Evolutionary conservation across 2,797 vertebrate species (phyloP), one percentile per base, ranked within the genome.

Genomic region (Leucoraja ocellata): DNA sequence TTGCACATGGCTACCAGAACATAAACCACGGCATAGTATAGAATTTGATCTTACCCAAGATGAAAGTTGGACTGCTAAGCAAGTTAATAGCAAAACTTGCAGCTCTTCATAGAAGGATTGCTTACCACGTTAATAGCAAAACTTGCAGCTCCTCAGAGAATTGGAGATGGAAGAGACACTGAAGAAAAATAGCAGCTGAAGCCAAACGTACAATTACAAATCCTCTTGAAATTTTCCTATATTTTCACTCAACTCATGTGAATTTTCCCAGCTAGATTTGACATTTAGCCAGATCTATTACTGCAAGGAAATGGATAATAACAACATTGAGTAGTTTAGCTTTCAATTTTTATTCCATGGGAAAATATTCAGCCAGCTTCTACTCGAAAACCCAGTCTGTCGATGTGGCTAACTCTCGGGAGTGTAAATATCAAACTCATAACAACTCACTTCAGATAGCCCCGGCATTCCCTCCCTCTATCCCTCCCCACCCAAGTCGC

Each of bases 351-450:
- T 32, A 65, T n/a, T 88, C 84, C 1, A 14, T n/a, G 28, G 61
- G 83, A 63, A 83, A 86, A 32, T 14, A n/a, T 86, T 32, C 83
- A 88, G 84, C 28, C n/a, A 88, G 81, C 25, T 63, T 86, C 61
- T 63, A 36, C 16, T 68, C 68, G n/a, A 32, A 36, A 65, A n/a
- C 1, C 32, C 61, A 88, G 16, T 88, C 61, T 65, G 28, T 5
- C 36, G 36, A 11, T 3, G 2, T 88, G 84, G n/a, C 63, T 21
- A 32, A 18, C 6, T 16, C 7, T 88, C 25, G 16, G 14, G 61
- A 68, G 63, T 9, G 68, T 32, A 88, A 88, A 14, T 8, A 2
- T 28, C 84, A 88, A 88, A 88, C 32, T 23, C 14, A 88, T 65
- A 2, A 46, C 46, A 46, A 46, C 46, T 46, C 46, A 46, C 3